Evolutionary conservation across 2,888 invertebrate genomes (phyloP).

Genomic region (Carcina quercana): DNA sequence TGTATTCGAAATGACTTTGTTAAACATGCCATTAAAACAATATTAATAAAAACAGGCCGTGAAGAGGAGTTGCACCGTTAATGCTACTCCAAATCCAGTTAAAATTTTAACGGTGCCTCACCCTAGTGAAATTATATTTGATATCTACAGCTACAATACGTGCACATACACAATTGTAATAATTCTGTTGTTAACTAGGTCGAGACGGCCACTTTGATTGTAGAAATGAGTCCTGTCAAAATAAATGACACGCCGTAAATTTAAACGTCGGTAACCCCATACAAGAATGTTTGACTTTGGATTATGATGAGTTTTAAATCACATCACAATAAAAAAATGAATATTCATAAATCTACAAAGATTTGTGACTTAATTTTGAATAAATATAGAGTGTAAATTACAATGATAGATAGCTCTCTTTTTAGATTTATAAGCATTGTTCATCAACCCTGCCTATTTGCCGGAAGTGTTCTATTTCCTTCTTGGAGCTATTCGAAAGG

Average conservation of each 20-base stretch:
- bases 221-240: constrained; percentile 45
- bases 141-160: constrained; percentile 10
- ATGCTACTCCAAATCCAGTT: too few species aligned
- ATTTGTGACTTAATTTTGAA: too few species aligned
- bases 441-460: constrained; percentile 38
- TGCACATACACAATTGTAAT: too few species aligned
- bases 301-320: constrained; percentile 45
- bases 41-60: too few species aligned
- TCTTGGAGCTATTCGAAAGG: constrained; percentile 42
- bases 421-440: constrained; percentile 28
- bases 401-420: neutral
- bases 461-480: constrained; percentile 48
- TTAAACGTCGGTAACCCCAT: constrained; percentile 44
- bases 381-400: constrained; percentile 27
- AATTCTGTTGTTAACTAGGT: too few species aligned
- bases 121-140: constrained; percentile 17
- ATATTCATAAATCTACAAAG: too few species aligned
- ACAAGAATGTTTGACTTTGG: constrained; percentile 38
- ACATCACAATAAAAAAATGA: too few species aligned
- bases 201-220: constrained; percentile 20
- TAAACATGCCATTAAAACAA: too few species aligned
- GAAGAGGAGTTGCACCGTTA: too few species aligned
- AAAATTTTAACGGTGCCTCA: constrained; percentile 15
- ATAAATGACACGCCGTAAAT: constrained; percentile 47
- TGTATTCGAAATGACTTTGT: too few species aligned